Conservation (phyloP, 2,797 vertebrate species). For the Acanthornis magna region DNA sequence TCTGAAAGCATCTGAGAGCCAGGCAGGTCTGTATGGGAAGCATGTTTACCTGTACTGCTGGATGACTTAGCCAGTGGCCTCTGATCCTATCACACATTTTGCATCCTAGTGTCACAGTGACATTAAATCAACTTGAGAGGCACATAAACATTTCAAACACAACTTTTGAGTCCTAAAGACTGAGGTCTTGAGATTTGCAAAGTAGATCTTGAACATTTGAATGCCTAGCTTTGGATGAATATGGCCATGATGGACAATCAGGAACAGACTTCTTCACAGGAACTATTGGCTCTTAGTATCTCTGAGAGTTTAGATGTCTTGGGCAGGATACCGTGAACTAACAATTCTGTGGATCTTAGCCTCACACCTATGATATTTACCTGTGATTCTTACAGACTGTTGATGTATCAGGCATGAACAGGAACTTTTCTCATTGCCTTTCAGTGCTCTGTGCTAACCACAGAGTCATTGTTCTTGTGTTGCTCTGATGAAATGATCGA, state of each 20-base stretch:
- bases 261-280: neutral
- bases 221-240: neutral
- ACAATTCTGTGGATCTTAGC: neutral
- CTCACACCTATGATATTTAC: neutral
- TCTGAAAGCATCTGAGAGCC: neutral
- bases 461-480: neutral
- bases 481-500: neutral
- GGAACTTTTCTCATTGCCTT: neutral
- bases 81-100: neutral
- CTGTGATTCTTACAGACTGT: neutral
- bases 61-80: neutral
- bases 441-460: neutral
- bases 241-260: neutral
- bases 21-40: neutral
- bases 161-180: neutral
- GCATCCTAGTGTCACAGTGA: neutral
- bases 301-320: neutral
- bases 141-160: neutral
- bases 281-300: neutral
- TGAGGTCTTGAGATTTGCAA: neutral
- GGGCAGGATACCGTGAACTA: neutral
- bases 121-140: neutral
- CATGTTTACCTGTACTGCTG: neutral
- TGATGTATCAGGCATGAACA: neutral
- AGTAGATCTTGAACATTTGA: neutral